Base-by-base conservation (phyloP, 2,113 vertebrate genomes). In the Alligator mississippiensis region DNA sequence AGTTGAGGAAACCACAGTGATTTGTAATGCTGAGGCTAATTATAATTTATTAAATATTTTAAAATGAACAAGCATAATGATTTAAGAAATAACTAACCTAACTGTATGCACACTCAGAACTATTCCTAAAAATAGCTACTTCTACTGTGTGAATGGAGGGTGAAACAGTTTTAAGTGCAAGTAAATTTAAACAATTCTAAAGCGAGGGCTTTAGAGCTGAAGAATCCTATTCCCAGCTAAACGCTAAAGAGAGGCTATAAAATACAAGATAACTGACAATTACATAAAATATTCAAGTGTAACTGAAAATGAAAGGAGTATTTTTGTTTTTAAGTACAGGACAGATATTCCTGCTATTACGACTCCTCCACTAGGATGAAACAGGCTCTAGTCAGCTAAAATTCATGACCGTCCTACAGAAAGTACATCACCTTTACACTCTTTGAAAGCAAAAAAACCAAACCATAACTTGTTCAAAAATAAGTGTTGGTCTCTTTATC, bases 201-300 rank as follows among this genome's bases (percentile, higher is more conserved):
- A 68, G n/a, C 30, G 34, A 70, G 68, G 68, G 17, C 68, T 19
- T 70, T 11, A 19, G n/a, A 22, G 19, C 14, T 38, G 30, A 21
- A 70, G 18, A 30, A 11, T 16, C 64, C 63, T 30, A 16, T 18
- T 66, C 28, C 25, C 64, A 66, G 28, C 27, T 9, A 66, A 66
- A 18, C 9, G 10, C 28, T 28, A n/a, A 9, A 28, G 28, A n/a
- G 9, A 64, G 28, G 27, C 63, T 64, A 25, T 64, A 64, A 12
- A 16, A 55, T 90, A 2, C 27, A 22, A 28, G 2, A 4, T 10
- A 19, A 34, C 30, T 14, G 57, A 11, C 47, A 11, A 92, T 80
- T 17, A 34, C 34, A 66, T 82, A 55, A n/a, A 11, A 2, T 0
- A 57, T 82, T 16, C 14, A 55, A 18, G 57, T 4, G 6, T 0